A percentile compares a stretch with the other conserved stretches of the same genome.
Conservation (phyloP, 2,888 invertebrate species). For the Catotricha subobsoleta region DNA sequence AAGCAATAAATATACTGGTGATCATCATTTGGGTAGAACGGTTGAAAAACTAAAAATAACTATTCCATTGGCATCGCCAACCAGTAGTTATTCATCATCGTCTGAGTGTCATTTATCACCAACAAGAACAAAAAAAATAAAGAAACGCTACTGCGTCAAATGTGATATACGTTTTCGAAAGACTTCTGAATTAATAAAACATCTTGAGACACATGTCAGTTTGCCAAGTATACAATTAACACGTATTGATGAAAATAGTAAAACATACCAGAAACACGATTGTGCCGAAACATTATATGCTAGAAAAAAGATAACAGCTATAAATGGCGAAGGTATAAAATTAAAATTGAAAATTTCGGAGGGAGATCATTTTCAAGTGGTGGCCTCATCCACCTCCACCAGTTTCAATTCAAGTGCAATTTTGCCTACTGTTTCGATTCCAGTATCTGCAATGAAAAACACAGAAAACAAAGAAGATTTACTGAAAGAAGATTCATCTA, state of each 20-base stretch:
- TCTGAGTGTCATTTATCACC: constrained; percentile 14
- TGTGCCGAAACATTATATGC: not conserved
- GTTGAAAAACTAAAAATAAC: constrained; percentile 6
- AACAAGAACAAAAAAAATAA: constrained; percentile 12
- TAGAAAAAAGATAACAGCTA: not conserved
- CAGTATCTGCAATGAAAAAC: too few species aligned
- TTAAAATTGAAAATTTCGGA: constrained; percentile 15
- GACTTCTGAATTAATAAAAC: constrained; percentile 13
- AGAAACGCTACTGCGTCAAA: constrained; percentile 14
- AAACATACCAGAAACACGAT: constrained; percentile 11
- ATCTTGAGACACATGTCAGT: constrained; percentile 14
- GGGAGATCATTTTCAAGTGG: constrained; percentile 14
- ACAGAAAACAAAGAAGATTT: too few species aligned
- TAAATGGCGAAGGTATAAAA: constrained; percentile 12
- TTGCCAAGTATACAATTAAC: constrained; percentile 13
- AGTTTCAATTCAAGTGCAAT: too few species aligned
- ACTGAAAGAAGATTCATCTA: too few species aligned
- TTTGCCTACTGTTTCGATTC: too few species aligned
- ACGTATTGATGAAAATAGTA: constrained; percentile 12
- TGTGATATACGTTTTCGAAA: constrained; percentile 15
- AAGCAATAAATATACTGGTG: too few species aligned
- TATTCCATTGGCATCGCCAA: constrained; percentile 5
- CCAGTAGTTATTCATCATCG: constrained; percentile 13
- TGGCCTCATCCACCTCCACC: too few species aligned
- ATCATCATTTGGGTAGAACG: too few species aligned